Evolutionary conservation across 2,888 invertebrate species (phyloP).

Genomic region (Thera obeliscata): DNA sequence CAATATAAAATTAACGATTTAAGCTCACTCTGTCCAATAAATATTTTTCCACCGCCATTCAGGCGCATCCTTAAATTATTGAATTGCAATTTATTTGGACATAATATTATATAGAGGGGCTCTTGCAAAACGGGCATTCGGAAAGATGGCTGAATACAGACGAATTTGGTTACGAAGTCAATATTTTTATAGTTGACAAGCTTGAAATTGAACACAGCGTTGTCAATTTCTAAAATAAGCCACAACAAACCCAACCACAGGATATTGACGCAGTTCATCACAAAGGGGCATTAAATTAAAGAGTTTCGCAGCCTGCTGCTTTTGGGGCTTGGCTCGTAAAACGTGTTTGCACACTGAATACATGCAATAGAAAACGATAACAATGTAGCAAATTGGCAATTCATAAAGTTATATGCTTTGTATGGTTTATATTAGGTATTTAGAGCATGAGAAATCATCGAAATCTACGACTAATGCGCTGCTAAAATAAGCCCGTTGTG

Average conservation of each 20-base stretch:
- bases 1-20: no score
- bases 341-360: conserved; percentile 5
- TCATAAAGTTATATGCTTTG: background rate
- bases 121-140: no score
- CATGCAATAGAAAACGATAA: background rate
- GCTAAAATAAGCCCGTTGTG: no score
- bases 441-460: background rate
- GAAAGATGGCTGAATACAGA: no score
- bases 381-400: conserved; percentile 7
- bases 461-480: background rate
- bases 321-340: conserved; percentile 17
- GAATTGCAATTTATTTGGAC: no score
- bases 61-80: no score
- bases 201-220: no score
- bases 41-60: no score
- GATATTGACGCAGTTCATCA: conserved; percentile 6
- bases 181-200: background rate
- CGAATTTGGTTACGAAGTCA: background rate
- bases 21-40: no score
- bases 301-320: conserved; percentile 1
- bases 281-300: conserved; percentile 21
- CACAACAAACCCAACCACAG: conserved; percentile 6
- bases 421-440: background rate
- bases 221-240: no score
- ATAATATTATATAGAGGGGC: no score